phyloP scores from a whole-genome alignment of 2,113 vertebrate genomes.

The Serinus canaria region DNA sequence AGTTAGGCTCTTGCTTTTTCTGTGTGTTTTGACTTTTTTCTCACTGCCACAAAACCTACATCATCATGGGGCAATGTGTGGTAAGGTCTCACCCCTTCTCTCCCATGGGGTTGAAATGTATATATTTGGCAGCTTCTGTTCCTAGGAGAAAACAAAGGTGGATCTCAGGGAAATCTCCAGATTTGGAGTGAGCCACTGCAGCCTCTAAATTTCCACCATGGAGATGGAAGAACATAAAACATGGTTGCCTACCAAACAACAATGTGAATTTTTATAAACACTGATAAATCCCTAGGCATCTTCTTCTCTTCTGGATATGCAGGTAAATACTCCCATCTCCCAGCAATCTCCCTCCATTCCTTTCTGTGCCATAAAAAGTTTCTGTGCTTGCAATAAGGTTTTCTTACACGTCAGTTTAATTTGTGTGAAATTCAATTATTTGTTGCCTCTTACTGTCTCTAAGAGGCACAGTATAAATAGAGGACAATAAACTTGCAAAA shows the following conservation, averaged over 20 bases:
- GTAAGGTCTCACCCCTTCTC: not conserved
- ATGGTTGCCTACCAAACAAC: not conserved
- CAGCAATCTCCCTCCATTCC: not conserved
- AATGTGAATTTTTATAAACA: not conserved
- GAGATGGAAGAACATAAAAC: not conserved
- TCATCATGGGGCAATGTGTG: not conserved
- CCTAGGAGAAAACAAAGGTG: not conserved
- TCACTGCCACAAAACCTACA: not conserved
- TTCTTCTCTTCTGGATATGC: not conserved
- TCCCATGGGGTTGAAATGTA: not conserved
- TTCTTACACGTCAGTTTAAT: not conserved
- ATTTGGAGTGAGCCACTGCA: not conserved
- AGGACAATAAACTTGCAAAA: not conserved
- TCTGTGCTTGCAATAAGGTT: not conserved
- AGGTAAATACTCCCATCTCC: not conserved
- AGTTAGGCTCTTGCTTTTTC: not conserved
- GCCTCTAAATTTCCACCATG: not conserved
- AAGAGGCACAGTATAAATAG: not conserved
- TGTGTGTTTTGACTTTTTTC: not conserved
- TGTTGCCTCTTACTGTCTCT: not conserved
- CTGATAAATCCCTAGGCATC: not conserved
- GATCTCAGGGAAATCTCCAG: not conserved
- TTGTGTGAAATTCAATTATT: not conserved
- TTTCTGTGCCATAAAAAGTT: not conserved
- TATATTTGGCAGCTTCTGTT: not conserved